These are phyloP conservation scores for Spongia lamella DNA, from an alignment of 37 sponge, comb jelly and placozoan genomes.

Conservation along the genomic window DNA sequence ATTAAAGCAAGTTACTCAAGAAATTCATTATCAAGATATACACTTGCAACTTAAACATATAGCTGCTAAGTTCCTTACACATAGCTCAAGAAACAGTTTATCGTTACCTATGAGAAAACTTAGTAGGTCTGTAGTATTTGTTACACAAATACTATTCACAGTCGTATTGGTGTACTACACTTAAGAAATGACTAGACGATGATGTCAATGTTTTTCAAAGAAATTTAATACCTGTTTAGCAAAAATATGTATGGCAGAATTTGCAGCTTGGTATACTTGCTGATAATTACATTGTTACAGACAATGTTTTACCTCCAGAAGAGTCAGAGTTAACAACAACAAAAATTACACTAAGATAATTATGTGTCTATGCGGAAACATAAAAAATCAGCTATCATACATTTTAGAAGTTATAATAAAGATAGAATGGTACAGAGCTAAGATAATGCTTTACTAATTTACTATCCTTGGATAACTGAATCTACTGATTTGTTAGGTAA, in stretches of 20 bases:
- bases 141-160: too few species aligned
- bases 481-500: constrained; percentile 13
- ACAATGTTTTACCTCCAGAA: not conserved
- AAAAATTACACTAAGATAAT: constrained; percentile 1
- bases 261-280: constrained; percentile 30
- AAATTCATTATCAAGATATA: not conserved
- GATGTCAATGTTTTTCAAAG: constrained; percentile 10
- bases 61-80: not conserved
- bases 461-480: constrained; percentile 22
- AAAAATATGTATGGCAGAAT: constrained; percentile 27
- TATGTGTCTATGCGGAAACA: constrained; percentile 18
- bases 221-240: too few species aligned
- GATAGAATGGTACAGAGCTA: constrained; percentile 12
- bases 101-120: not conserved
- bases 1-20: constrained; percentile 7
- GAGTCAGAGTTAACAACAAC: too few species aligned
- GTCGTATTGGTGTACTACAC: too few species aligned
- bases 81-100: constrained; percentile 12
- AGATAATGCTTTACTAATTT: constrained; percentile 25
- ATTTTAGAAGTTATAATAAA: constrained; percentile 4
- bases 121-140: constrained; percentile 18
- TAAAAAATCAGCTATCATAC: constrained; percentile 6
- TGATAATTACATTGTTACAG: too few species aligned
- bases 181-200: not conserved
- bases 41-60: not conserved